Conservation (phyloP, 2,797 vertebrate genomes). For the Octomys mimax region DNA sequence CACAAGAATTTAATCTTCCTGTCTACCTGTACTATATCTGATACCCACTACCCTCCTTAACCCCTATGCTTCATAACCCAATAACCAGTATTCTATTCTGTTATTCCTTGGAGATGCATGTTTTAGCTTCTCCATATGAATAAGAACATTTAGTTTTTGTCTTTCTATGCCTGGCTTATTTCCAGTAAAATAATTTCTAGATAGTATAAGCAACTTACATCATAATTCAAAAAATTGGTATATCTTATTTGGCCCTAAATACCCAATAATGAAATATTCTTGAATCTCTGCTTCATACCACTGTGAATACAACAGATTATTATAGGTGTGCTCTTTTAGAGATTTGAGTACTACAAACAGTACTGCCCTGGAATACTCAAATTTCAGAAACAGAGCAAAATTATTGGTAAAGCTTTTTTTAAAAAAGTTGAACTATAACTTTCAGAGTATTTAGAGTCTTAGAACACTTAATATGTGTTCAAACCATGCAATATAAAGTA, state of each 20-base stretch:
- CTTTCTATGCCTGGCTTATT: not conserved
- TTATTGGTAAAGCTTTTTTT: not conserved
- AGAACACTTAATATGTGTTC: not conserved
- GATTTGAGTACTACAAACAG: not conserved
- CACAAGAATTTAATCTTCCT: not conserved
- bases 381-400: constrained; percentile 31
- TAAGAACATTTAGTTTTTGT: not conserved
- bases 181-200: not conserved
- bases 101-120: not conserved
- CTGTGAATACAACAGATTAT: not conserved
- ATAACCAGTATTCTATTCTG: not conserved
- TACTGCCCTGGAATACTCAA: not conserved
- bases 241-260: not conserved
- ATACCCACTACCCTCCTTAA: too few relatives aligned
- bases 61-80: not conserved
- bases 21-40: not conserved
- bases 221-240: constrained; percentile 14
- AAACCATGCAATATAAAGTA: not conserved
- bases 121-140: not conserved
- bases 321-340: not conserved
- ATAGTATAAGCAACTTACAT: not conserved
- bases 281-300: not conserved
- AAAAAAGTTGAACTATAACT: not conserved
- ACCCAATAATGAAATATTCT: not conserved
- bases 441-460: constrained; percentile 11